Evolutionary conservation across 2,113 vertebrate genomes (phyloP).

Genomic region (Cyprinus carpio): DNA sequence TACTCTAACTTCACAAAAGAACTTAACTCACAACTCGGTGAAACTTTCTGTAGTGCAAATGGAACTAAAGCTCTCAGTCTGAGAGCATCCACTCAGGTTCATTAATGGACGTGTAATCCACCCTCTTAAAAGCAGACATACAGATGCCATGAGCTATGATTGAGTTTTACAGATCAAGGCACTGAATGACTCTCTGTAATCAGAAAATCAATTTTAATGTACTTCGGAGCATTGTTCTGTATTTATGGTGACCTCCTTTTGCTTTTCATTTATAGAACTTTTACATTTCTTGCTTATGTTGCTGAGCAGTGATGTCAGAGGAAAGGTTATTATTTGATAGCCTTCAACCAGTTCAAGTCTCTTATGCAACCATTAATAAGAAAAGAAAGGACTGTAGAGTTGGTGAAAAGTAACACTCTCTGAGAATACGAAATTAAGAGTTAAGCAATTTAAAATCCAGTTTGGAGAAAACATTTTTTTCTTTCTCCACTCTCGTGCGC

Average conservation of each 20-base stretch:
- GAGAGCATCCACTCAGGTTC: constrained; percentile 34
- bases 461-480: neutral
- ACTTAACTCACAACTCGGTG: constrained; percentile 13
- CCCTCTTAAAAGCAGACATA: constrained; percentile 39
- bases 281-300: neutral
- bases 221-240: constrained; percentile 39
- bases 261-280: constrained; percentile 36
- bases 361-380: neutral
- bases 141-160: constrained; percentile 36
- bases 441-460: neutral
- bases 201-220: constrained; percentile 39
- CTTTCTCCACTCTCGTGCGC: neutral
- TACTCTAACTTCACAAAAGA: constrained; percentile 31
- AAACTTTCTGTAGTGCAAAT: constrained; percentile 33
- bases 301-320: neutral
- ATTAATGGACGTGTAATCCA: constrained; percentile 29
- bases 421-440: neutral
- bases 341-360: constrained; percentile 9
- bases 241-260: constrained; percentile 34
- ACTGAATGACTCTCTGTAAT: constrained; percentile 29
- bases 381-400: neutral
- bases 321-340: constrained; percentile 1
- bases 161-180: constrained; percentile 42
- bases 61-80: constrained; percentile 16
- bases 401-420: constrained; percentile 5